phyloP scores from a whole-genome alignment of 2,797 vertebrate species.

The Menidia menidia region DNA sequence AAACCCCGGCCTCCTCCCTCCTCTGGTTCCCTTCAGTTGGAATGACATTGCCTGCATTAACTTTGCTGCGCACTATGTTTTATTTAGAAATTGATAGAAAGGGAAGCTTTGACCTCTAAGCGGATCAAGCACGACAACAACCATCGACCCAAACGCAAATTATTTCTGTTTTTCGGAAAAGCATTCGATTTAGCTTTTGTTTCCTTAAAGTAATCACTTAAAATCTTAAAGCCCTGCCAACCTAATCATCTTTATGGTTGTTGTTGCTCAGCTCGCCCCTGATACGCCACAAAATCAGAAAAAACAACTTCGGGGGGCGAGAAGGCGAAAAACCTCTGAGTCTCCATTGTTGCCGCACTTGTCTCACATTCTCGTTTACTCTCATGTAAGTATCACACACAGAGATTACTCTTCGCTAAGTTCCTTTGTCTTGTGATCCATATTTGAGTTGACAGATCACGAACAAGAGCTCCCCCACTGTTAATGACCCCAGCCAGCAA shows the following conservation, averaged over 20 bases:
- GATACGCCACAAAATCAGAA: conserved; percentile 22
- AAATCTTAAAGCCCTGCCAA: conserved; percentile 25
- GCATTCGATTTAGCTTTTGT: conserved; percentile 7
- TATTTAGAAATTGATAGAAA: conserved; percentile 28
- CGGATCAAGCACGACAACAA: conserved; percentile 37
- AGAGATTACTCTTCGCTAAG: conserved; percentile 81
- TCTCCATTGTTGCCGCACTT: conserved; percentile 70
- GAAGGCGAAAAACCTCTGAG: conserved; percentile 46
- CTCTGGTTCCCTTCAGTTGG: conserved; percentile 39
- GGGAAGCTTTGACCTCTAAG: conserved; percentile 48
- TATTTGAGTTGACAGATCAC: conserved; percentile 84
- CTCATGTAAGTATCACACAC: conserved; percentile 82
- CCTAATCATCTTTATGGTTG: conserved; percentile 68
- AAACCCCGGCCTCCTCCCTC: conserved; percentile 61
- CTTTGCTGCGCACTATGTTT: conserved; percentile 38
- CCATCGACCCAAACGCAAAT: conserved; percentile 23
- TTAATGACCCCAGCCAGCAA: conserved; percentile 76
- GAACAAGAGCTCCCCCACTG: conserved; percentile 75
- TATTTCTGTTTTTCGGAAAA: conserved; percentile 10
- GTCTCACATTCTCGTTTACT: conserved; percentile 80
- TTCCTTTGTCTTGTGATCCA: conserved; percentile 83
- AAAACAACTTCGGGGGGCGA: conserved; percentile 51
- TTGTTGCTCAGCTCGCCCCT: conserved; percentile 25
- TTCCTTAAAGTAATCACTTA: conserved; percentile 28
- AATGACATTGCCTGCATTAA: conserved; percentile 48